Base-by-base conservation (phyloP, 2,888 invertebrate species). In the Aphidius colemani region DNA sequence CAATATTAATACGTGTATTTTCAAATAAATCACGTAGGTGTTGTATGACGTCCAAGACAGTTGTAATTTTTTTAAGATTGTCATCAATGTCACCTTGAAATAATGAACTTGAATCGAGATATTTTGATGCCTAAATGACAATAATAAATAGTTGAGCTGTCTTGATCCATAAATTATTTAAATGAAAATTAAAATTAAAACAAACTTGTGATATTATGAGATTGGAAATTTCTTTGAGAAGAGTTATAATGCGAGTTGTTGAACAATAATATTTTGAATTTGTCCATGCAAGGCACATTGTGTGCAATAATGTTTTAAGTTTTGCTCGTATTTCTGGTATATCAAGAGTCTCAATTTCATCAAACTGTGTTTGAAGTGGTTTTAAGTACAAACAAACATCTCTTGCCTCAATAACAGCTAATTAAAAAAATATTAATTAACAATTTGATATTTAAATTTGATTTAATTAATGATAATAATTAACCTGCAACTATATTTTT, bases 31-130 rank as follows among this genome's bases (percentile, higher is more conserved):
- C 84, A 55, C 85, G 85, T 69, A 70, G 90, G 73, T 85, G 83
- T 45, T 86, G 84, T 11, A 89, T 76, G 61, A 85, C 83, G 0
- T 72, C 72, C 18, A 88, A 77, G 3, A 85, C 86, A 43, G 83
- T 83, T 11, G 79, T 82, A 3, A 92, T 82, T 77, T 89, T 90
- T 6, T 85, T 74, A 10, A 88, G 82, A 53, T 89, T 89, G 72
- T 94, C 94, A 69, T 92, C 91, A 0, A 90, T 85, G 69, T 96
- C 96, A 0, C 92, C 93, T 84, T 94, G 93, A 81, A 96, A 95
- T 69, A 96, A 87, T 1, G 91, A 88, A 11, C 86, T 82, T 0
- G 95, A 92, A 77, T 95, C 95, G 63, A 94, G 82, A 70, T 89
- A 89, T 69, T 87, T 88, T 0, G 88, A 86, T 18, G 89, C 89